Evolutionary conservation across 2,797 vertebrate genomes (phyloP), one percentile per base, ranked within the genome.

Genomic region (Aldrovandia affinis): DNA sequence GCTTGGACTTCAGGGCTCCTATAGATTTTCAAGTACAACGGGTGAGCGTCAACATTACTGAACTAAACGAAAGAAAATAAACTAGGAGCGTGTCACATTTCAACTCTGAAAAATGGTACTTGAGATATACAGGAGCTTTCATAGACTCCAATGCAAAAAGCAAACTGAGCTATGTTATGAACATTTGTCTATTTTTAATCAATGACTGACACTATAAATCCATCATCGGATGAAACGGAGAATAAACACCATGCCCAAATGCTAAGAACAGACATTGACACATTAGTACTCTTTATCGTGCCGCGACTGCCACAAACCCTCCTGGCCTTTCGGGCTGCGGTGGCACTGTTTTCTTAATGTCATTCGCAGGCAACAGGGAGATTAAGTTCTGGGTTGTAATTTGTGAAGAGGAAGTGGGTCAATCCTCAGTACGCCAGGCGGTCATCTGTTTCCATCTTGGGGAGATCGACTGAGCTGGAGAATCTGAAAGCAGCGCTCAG

Each of bases 361-460:
- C 22, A n/a, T 44, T 47, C 73, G 20, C 8, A 4, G 42, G 25
- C 22, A 14, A 44, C 15, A n/a, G 10, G 68, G 39, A 10, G 39
- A 44, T 15, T 44, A 20, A 15, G 73, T 18, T 44, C 20, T 22
- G 39, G 39, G 44, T 77, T 44, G 33, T 20, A 73, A 55, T 81
- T 84, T 44, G 61, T 30, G 39, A 22, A 70, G 42, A 54, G 12
- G n/a, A 42, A 50, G 78, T 59, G 33, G 78, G 63, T 70, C 61
- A 44, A 81, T 36, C 33, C 33, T 28, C 83, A n/a, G 28, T 30
- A 3, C 28, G 36, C 33, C 50, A 9, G 8, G 20, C 30, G 18
- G 22, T 80, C 63, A 68, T 54, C 50, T 52, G 77, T 78, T 52
- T 78, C 77, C 25, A 3, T 52, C 47, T 25, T n/a, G 25, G 73